These are phyloP conservation scores for Silurus asotus DNA, from an alignment of 2,113 vertebrate genomes.

Conservation along the genomic window DNA sequence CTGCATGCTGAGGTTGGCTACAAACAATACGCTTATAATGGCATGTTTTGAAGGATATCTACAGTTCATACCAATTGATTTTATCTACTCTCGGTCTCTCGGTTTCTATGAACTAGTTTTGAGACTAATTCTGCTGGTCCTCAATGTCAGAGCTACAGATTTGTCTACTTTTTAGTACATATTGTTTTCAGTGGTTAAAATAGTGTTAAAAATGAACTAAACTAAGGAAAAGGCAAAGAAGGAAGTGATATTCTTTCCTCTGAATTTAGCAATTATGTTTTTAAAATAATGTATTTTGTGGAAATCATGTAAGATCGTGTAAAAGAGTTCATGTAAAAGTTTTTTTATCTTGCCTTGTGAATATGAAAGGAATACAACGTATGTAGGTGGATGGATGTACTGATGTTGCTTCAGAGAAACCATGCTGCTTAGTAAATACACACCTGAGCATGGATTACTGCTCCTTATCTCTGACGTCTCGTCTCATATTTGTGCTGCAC, in stretches of 20 bases:
- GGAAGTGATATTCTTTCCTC: neutral
- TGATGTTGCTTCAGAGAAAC: conserved; percentile 9
- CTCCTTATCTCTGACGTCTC: conserved; percentile 17
- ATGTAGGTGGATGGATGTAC: conserved; percentile 3
- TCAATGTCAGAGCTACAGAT: neutral
- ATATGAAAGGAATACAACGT: neutral
- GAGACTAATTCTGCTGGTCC: neutral
- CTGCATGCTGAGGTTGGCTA: no score
- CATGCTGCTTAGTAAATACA: neutral
- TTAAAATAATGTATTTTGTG: neutral
- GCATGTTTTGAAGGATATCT: no score
- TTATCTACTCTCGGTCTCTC: neutral
- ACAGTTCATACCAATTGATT: no score
- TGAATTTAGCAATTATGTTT: neutral
- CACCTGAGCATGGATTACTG: conserved; percentile 13
- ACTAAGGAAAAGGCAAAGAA: neutral
- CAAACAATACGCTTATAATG: no score
- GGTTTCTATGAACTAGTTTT: neutral
- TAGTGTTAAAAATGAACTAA: neutral
- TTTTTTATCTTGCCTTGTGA: neutral
- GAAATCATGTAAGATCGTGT: no score
- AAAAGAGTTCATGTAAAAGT: no score
- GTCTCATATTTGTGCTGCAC: neutral
- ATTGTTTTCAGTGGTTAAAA: neutral
- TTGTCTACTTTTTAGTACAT: neutral